Evolutionary conservation across 2,888 invertebrate species (phyloP), one percentile per base, ranked within the genome.

Genomic region (Mayetiola destructor): DNA sequence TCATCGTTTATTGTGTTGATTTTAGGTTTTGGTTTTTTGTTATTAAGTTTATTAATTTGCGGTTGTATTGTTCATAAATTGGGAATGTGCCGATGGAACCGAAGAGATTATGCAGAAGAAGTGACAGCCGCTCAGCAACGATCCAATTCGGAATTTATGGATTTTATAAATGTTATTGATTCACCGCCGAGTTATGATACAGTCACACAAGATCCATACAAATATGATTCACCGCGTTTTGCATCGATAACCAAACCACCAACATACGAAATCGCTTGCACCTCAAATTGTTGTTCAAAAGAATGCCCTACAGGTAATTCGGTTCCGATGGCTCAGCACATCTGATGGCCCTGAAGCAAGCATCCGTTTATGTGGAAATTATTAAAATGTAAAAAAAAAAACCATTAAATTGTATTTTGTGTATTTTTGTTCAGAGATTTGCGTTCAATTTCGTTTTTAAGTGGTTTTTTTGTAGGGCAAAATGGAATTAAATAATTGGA

Each of bases 51-150:
- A 14, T 64, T 73, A 55, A 71, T 73, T 57, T 73, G 73, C 57
- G 72, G 72, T 59, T 74, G 74, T 66, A 72, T 73, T 3, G 73
- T 73, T 2, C 73, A 73, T 60, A 68, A 74, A 55, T 69, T 74
- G 67, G 73, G 74, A 40, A 69, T 73, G 12, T 74, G 73, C 62
- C 65, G 72, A 39, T 73, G 74, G 73, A 66, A 70, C 6, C 72
- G 72, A 14, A 71, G 70, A 55, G n/a, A 70, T 35, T 71, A 71
- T 56, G 71, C 70, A 27, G 20, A 29, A 18, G 53, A 32, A 32
- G 30, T 30, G 2, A 53, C 30, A 8, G 10, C 29, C 5, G 16
- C 53, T 6, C 8, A 32, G 6, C 27, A 29, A 12, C 30, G 18
- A n/a, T 14, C 14, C 16, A 29, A 52, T 18, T 14, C 18, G 1